Evolutionary conservation across 2,888 invertebrate species (phyloP).

Genomic region (Biston stratarius): DNA sequence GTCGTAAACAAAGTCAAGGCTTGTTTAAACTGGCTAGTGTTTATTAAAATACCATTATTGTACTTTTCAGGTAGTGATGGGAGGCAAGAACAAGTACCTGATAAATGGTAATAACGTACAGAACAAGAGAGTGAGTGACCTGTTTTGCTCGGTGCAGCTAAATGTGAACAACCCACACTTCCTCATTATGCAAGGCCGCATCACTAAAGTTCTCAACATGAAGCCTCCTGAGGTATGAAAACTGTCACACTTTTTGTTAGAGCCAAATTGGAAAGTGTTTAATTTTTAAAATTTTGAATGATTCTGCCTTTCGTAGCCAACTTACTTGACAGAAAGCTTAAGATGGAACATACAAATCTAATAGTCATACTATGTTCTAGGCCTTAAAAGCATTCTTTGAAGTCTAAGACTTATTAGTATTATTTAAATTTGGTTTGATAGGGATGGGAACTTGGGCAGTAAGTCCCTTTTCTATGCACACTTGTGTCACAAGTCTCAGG

Average conservation of each 20-base stretch:
- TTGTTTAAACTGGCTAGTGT: background rate
- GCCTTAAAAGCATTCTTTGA: too few species aligned
- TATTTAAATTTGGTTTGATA: too few species aligned
- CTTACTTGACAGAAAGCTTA: too few species aligned
- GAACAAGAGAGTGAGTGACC: conserved; percentile 95
- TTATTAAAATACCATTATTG: background rate
- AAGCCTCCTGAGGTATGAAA: conserved; percentile 95
- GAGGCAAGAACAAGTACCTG: conserved; percentile 96
- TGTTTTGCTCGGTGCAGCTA: conserved; percentile 98
- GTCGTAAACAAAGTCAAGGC: background rate
- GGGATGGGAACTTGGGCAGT: too few species aligned
- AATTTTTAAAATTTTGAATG: too few species aligned
- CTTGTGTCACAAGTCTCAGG: too few species aligned
- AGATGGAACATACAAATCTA: too few species aligned
- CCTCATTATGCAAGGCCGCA: conserved; percentile 99
- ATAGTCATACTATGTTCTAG: too few species aligned
- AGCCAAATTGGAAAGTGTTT: too few species aligned
- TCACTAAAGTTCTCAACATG: conserved; percentile 99
- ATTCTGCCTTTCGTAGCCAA: too few species aligned
- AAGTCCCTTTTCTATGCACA: too few species aligned
- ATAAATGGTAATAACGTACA: conserved; percentile 97
- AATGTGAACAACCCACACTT: conserved; percentile 99
- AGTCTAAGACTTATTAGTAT: too few species aligned
- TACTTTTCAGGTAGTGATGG: conserved; percentile 89
- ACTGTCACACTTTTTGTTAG: background rate